These are phyloP conservation scores for Tenthredo notha DNA, from an alignment of 2,888 invertebrate genomes.

Conservation along the genomic window DNA sequence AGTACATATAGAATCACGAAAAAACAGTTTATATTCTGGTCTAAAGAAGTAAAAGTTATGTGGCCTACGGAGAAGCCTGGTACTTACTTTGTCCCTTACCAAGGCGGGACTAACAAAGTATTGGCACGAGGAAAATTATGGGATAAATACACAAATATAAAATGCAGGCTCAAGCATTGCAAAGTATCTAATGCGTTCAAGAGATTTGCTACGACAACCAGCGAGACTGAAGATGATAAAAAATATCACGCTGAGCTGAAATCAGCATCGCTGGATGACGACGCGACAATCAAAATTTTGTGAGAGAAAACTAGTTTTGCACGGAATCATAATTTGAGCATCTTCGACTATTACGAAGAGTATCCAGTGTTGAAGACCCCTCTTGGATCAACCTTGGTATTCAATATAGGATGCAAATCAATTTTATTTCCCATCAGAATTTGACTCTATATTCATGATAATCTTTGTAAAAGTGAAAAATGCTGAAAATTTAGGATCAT, in stretches of 20 bases:
- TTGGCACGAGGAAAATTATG: conserved; percentile 29
- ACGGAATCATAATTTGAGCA: too few species aligned
- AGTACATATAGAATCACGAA: conserved; percentile 24
- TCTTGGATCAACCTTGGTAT: conserved; percentile 52
- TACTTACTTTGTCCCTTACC: conserved; percentile 36
- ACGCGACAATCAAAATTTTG: too few species aligned
- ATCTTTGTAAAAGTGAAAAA: neutral
- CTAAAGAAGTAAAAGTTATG: conserved; percentile 30
- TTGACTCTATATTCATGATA: too few species aligned
- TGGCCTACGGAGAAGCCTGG: conserved; percentile 1
- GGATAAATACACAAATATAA: conserved; percentile 25
- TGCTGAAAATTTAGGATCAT: neutral
- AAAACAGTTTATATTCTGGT: conserved; percentile 37
- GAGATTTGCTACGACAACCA: neutral
- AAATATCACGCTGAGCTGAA: too few species aligned
- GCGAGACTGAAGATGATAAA: neutral
- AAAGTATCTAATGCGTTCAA: neutral
- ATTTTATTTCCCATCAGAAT: conserved; percentile 11
- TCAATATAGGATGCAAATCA: conserved; percentile 4
- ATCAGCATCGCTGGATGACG: too few species aligned
- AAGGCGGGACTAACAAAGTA: neutral
- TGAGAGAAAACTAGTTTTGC: too few species aligned
- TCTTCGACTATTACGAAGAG: too few species aligned
- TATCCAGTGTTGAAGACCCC: too few species aligned
- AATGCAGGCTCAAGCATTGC: conserved; percentile 7